Base-by-base conservation (phyloP, 2,113 vertebrate species). In the Prionailurus bengalensis region DNA sequence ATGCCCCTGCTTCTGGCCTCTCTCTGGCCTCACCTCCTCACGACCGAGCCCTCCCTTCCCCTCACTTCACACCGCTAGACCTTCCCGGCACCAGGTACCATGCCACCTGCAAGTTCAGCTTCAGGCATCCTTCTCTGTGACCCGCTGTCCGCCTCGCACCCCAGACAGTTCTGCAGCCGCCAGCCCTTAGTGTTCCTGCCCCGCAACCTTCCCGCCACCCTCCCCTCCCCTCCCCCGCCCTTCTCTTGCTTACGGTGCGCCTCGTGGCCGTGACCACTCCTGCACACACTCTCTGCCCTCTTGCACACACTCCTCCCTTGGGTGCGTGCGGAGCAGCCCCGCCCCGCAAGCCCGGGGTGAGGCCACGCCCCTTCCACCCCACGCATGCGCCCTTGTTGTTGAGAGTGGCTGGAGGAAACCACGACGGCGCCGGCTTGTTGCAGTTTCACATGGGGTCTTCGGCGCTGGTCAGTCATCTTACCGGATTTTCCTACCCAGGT, bases 391-490 rank as follows among this genome's bases (percentile, higher is more conserved):
- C 33, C 29, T 0, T 10, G 31, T 27, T 14, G 51, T 55, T 10
- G 31, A 9, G 0, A 0, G 5, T 19, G 61, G 65, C 84, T 33
- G 29, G 48, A 68, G 68, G 8, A 10, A 55, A 42, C 16, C 53
- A 14, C 5, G 0, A 3, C 3, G 0, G 10, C 19, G 0, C 11
- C 0, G 36, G n/a, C 48, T 27, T 19, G 21, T 6, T 8, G 17
- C 7, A 14, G 2, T 55, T 45, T 58, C 70, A 14, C 39, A 1
- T 17, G 13, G 36, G 16, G 11, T 84, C 17, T 8, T 9, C 8
- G 5, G 33, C 13, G 58, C 55, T 36, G 48, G 36, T 11, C 0
- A 13, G 19, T 10, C 12, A 13, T 15, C 4, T 70, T 14, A 23
- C 5, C 4, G 29, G 48, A 3, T 21, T 10, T 70, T 27, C 42